phyloP scores from a whole-genome alignment of 2,888 invertebrate genomes.

The Podotricha telesiphe region DNA sequence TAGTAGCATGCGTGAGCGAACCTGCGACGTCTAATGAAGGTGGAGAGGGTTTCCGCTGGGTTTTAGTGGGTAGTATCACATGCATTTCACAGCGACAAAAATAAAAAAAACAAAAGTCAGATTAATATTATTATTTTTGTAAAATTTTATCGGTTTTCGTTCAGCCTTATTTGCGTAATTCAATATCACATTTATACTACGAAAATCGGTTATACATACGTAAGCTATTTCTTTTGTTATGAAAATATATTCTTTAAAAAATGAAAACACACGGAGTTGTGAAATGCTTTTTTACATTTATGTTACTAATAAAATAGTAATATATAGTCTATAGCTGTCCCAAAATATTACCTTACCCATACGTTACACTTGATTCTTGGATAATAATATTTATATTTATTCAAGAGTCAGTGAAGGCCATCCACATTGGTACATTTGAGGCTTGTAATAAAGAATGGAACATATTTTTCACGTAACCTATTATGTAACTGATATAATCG shows the following conservation, averaged over 20 bases:
- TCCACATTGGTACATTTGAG: conserved; percentile 23
- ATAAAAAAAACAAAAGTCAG: too few relatives aligned
- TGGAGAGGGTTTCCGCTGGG: too few relatives aligned
- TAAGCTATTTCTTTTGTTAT: not conserved
- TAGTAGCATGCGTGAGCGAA: too few relatives aligned
- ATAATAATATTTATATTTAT: conserved; percentile 39
- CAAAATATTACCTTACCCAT: conserved; percentile 41
- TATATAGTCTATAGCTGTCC: conserved; percentile 46
- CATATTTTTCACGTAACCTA: not conserved
- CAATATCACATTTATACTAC: not conserved
- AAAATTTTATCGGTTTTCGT: not conserved
- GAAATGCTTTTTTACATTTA: conserved; percentile 40
- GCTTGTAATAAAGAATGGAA: conserved; percentile 6
- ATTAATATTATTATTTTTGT: not conserved
- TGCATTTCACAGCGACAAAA: too few relatives aligned
- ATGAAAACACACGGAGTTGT: conserved; percentile 13
- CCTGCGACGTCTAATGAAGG: too few relatives aligned
- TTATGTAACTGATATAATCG: too few relatives aligned
- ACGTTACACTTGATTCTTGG: conserved; percentile 30
- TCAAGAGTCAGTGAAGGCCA: conserved; percentile 37
- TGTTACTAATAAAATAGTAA: conserved; percentile 44
- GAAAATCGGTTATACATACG: not conserved
- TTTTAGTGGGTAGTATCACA: too few relatives aligned
- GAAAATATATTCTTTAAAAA: not conserved
- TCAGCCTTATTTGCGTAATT: not conserved